Evolutionary conservation across 2,797 vertebrate genomes (phyloP).

Genomic region (Eospalax fontanierii): DNA sequence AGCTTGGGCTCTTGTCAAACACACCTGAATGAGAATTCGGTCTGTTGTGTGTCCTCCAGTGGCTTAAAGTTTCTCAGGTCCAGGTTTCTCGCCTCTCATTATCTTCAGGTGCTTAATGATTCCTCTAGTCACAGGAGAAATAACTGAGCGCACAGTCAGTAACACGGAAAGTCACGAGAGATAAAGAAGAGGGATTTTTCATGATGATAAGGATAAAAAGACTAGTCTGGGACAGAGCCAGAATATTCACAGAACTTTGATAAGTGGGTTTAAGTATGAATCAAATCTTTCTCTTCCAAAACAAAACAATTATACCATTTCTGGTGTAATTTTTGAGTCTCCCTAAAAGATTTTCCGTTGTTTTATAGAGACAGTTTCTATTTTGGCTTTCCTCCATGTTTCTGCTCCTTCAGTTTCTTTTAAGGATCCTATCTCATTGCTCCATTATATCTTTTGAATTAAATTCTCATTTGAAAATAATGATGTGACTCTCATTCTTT

Average conservation of each 20-base stretch:
- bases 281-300: neutral
- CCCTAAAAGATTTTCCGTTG: constrained; percentile 24
- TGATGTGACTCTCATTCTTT: neutral
- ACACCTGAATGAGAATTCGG: neutral
- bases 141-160: neutral
- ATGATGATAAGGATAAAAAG: neutral
- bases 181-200: neutral
- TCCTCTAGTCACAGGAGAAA: neutral
- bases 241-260: neutral
- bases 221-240: neutral
- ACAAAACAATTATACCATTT: neutral
- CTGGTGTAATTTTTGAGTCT: constrained; percentile 13
- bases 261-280: neutral
- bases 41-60: neutral
- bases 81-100: neutral
- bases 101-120: neutral
- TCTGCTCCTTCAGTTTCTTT: neutral
- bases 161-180: neutral
- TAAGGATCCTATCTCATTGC: neutral
- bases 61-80: neutral
- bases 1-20: neutral
- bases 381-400: constrained; percentile 49
- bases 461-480: constrained; percentile 53
- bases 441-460: neutral
- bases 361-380: constrained; percentile 7